A percentile compares a stretch with the other conserved stretches of the same genome.
phyloP scores from a whole-genome alignment of 2,888 invertebrate genomes.

The Liopterus haemorrhoidalis region DNA sequence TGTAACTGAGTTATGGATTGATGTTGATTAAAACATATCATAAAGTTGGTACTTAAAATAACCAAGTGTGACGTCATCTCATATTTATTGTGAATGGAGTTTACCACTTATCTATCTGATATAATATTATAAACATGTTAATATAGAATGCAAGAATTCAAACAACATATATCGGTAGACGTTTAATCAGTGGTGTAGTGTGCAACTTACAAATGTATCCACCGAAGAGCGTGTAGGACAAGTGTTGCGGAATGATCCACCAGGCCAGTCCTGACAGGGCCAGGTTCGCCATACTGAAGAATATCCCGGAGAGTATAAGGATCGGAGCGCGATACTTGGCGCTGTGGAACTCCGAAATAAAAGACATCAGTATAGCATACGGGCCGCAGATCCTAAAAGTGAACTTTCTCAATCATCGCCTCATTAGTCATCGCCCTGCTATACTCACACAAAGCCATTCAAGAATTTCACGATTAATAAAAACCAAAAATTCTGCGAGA shows the following conservation, averaged over 20 bases:
- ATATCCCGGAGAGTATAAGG: slow-evolving; percentile 27
- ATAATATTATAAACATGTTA: no score
- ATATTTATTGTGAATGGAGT: no score
- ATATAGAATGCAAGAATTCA: no score
- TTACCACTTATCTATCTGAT: no score
- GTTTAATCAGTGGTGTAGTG: neutral
- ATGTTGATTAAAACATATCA: no score
- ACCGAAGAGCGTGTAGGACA: slow-evolving; percentile 21
- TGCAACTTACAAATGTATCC: slow-evolving; percentile 8
- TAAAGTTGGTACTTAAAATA: no score
- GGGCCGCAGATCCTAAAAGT: slow-evolving; percentile 24
- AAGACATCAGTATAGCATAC: slow-evolving; percentile 28
- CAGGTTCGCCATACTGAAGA: slow-evolving; percentile 28
- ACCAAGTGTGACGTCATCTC: no score
- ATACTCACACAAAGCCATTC: slow-evolving; percentile 62
- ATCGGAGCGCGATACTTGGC: slow-evolving; percentile 27
- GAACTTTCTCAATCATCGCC: no score
- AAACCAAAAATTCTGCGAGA: slow-evolving; percentile 57
- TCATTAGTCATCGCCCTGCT: no score
- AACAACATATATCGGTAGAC: no score
- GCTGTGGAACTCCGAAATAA: slow-evolving; percentile 28
- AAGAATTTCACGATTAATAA: slow-evolving; percentile 58
- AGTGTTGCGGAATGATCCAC: slow-evolving; percentile 21
- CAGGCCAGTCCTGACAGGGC: slow-evolving; percentile 26
- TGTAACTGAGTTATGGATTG: no score